phyloP scores from a whole-genome alignment of 2,797 vertebrate species.

The Toxotes lorentzi region DNA sequence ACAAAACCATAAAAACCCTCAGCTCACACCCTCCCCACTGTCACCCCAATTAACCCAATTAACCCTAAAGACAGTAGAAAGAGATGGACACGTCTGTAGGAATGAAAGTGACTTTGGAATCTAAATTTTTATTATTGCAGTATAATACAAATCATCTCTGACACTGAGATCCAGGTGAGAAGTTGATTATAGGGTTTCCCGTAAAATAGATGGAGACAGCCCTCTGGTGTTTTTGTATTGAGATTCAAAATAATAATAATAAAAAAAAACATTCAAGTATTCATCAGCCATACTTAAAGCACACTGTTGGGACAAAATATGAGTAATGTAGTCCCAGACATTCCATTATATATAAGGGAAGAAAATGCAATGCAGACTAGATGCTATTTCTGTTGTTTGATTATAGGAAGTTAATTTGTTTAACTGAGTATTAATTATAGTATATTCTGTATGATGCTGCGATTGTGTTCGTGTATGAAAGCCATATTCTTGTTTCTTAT shows the following conservation, averaged over 20 bases:
- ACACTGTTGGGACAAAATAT: constrained; percentile 79
- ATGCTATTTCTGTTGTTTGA: constrained; percentile 63
- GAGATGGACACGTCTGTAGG: constrained; percentile 63
- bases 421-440: constrained; percentile 76
- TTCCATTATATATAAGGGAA: constrained; percentile 80
- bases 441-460: constrained; percentile 69
- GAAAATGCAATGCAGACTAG: constrained; percentile 77
- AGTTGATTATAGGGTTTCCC: constrained; percentile 57
- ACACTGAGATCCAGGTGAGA: constrained; percentile 59
- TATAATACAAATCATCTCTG: constrained; percentile 69
- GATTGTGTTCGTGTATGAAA: constrained; percentile 79
- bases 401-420: constrained; percentile 61
- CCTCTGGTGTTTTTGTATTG: constrained; percentile 76
- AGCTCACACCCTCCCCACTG: constrained; percentile 68
- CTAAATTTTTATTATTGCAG: constrained; percentile 79
- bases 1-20: constrained; percentile 83
- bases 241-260: constrained; percentile 63
- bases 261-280: constrained; percentile 45
- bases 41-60: constrained; percentile 70
- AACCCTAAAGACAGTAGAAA: constrained; percentile 63
- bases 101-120: constrained; percentile 70
- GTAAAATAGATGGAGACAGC: constrained; percentile 57
- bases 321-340: constrained; percentile 76
- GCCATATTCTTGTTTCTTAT: constrained; percentile 75
- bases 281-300: constrained; percentile 81